Percentiles rank a stretch among this genome's conserved stretches.
Conservation (phyloP, 2,797 vertebrate genomes). For the Danio choprae region DNA sequence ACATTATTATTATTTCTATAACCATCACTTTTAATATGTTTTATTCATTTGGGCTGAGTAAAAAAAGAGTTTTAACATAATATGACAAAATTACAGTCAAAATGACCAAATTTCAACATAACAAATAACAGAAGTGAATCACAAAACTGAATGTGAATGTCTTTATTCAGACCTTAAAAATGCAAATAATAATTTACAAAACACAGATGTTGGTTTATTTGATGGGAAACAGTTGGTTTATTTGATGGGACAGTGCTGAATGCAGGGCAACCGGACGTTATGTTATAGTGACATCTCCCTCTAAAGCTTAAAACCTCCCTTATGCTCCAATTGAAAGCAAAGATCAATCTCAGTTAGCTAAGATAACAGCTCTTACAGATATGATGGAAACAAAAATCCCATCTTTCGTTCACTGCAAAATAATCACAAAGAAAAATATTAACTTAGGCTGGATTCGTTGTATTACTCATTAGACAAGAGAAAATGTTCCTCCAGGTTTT, state of each 20-base stretch:
- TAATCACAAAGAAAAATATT: slow-evolving; percentile 6
- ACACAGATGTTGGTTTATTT: too few relatives aligned
- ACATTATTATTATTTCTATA: not conserved
- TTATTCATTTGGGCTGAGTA: too few relatives aligned
- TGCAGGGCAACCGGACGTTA: slow-evolving; percentile 20
- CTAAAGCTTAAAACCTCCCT: slow-evolving; percentile 14
- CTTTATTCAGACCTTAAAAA: not conserved
- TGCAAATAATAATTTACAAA: not conserved
- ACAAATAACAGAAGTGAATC: not conserved
- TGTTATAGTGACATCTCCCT: slow-evolving; percentile 22
- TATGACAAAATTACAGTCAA: not conserved
- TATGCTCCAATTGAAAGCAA: not conserved
- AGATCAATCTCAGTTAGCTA: not conserved
- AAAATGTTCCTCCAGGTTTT: slow-evolving; percentile 11
- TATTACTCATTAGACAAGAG: not conserved
- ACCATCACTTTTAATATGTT: too few relatives aligned
- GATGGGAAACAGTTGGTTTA: not conserved
- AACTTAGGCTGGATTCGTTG: not conserved
- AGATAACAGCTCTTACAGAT: not conserved
- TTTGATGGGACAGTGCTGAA: slow-evolving; percentile 30
- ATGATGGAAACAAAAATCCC: not conserved
- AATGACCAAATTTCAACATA: not conserved
- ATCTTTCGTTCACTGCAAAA: slow-evolving; percentile 19
- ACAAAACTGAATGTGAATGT: not conserved
- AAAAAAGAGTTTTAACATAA: not conserved